Percentiles rank a stretch among this genome's conserved stretches.
Evolutionary conservation across 2,888 invertebrate species (phyloP).

Genomic region (Latrodectus hesperus): DNA sequence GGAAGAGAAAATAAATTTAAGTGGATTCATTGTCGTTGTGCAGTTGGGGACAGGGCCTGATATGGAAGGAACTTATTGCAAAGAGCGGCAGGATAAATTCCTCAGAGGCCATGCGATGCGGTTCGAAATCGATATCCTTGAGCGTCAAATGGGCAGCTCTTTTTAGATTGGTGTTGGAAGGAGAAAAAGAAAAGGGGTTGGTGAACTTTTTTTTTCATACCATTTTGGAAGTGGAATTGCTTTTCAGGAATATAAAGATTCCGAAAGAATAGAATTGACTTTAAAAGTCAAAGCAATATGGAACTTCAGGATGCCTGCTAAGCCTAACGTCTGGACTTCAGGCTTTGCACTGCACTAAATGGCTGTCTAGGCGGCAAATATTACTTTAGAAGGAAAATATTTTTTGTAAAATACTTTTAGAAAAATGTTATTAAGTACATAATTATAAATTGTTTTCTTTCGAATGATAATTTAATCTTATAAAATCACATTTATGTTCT

Average conservation of each 20-base stretch:
- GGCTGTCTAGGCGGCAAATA: no score
- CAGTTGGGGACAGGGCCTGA: conserved; percentile 1
- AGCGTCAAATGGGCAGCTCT: conserved; percentile 32
- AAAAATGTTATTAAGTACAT: no score
- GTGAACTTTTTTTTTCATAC: background rate
- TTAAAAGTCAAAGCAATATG: background rate
- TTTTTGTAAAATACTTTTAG: no score
- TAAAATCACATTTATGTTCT: no score
- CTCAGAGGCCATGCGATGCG: conserved; percentile 6
- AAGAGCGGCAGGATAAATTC: conserved; percentile 7
- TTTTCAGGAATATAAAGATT: background rate
- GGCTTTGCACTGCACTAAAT: no score
- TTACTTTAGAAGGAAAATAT: no score
- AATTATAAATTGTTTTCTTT: no score
- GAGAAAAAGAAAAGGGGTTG: background rate
- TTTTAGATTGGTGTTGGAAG: background rate
- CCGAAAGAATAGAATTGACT: background rate
- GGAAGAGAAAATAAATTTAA: conserved; percentile 29
- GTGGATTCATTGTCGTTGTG: conserved; percentile 22
- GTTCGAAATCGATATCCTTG: conserved; percentile 27
- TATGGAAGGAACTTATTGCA: conserved; percentile 43
- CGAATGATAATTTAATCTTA: no score
- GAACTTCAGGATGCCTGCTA: background rate
- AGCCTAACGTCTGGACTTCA: background rate
- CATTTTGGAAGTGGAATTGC: background rate